Conservation (phyloP, 1,140 invertebrate genomes). For the Trachymyrmex cornetzi region DNA sequence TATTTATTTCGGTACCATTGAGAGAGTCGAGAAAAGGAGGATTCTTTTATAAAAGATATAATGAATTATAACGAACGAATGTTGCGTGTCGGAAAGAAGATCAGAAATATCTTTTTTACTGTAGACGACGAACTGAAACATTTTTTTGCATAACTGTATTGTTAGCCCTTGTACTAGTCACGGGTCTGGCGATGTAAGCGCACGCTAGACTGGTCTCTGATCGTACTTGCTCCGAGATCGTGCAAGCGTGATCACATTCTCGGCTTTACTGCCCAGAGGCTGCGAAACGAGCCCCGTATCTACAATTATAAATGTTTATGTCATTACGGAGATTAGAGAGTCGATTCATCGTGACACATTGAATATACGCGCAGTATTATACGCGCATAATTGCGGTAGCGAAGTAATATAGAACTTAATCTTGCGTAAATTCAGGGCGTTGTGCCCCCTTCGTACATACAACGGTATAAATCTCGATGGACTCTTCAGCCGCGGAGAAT, state of each 20-base stretch:
- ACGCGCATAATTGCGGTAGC: constrained; percentile 69
- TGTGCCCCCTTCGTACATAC: constrained; percentile 19
- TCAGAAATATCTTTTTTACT: constrained; percentile 36
- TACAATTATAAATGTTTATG: constrained; percentile 69
- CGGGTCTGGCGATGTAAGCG: constrained; percentile 14
- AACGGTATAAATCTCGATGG: constrained; percentile 59
- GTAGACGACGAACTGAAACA: not conserved
- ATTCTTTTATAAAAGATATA: constrained; percentile 33
- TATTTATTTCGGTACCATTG: constrained; percentile 38
- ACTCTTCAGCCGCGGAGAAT: constrained; percentile 63
- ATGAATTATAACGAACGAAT: not conserved
- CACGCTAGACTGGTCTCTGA: constrained; percentile 35
- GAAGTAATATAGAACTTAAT: constrained; percentile 72
- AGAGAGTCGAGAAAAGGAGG: not conserved
- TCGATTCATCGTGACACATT: constrained; percentile 64
- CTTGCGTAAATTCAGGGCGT: constrained; percentile 67
- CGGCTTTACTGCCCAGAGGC: constrained; percentile 47
- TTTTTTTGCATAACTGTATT: constrained; percentile 31
- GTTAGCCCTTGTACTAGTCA: not conserved
- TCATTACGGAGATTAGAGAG: constrained; percentile 66
- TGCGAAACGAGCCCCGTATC: constrained; percentile 43
- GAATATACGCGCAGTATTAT: constrained; percentile 63
- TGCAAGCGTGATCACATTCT: constrained; percentile 56
- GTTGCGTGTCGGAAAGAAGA: not conserved
- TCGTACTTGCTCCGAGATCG: constrained; percentile 40